Evolutionary conservation across 2,888 invertebrate species (phyloP).

Genomic region (Acronicta aceris): DNA sequence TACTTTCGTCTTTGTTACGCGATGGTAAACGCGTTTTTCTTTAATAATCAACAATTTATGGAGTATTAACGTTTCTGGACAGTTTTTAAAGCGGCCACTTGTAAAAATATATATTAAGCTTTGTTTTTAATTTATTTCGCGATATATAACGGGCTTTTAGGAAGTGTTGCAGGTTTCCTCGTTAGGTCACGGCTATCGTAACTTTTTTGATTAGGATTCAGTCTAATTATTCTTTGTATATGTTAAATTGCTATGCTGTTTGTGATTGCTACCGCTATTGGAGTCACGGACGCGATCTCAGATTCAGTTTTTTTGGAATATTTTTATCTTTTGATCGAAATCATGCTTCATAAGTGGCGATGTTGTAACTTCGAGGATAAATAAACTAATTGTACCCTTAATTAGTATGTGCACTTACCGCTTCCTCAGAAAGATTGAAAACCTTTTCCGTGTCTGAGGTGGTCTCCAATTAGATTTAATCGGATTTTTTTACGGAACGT

Average conservation of each 20-base stretch:
- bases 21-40: constrained; percentile 59
- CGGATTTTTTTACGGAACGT: no score
- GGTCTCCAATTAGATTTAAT: no score
- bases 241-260: constrained; percentile 4
- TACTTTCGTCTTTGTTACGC: constrained; percentile 64
- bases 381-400: no score
- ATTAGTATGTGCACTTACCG: no score
- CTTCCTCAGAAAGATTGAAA: no score
- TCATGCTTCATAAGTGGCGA: no score
- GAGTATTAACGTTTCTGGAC: constrained; percentile 50
- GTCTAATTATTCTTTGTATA: constrained; percentile 12
- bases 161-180: constrained; percentile 12
- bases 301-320: not conserved
- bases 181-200: constrained; percentile 7
- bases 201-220: not conserved
- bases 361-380: no score
- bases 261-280: constrained; percentile 10
- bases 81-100: constrained; percentile 34
- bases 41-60: constrained; percentile 59
- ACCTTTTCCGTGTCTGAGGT: no score
- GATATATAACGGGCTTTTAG: constrained; percentile 12
- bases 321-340: not conserved
- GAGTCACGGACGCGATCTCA: constrained; percentile 2
- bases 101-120: constrained; percentile 4
- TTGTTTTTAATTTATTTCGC: constrained; percentile 17